Percentiles rank a stretch among this genome's conserved stretches.
Evolutionary conservation across 1,140 invertebrate genomes (phyloP).

Genomic region (Drosophila elegans): DNA sequence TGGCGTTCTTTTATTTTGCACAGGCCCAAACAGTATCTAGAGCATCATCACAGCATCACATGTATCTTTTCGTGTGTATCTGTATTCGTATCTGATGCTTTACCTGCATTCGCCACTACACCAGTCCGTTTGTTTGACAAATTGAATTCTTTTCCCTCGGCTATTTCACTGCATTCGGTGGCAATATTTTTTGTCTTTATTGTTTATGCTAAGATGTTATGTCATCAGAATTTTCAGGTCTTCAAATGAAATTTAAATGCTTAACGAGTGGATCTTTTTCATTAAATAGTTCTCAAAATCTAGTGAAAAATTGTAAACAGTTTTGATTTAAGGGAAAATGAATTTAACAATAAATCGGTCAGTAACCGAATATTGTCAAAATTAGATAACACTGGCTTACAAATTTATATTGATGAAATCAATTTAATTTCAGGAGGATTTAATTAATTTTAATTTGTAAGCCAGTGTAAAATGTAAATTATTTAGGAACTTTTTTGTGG

Average conservation of each 20-base stretch:
- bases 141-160: conserved; percentile 39
- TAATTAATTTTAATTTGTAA: too few species aligned
- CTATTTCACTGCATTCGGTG: conserved; percentile 18
- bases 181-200: conserved; percentile 33
- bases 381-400: too few species aligned
- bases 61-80: conserved; percentile 18
- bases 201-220: conserved; percentile 29
- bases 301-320: not conserved
- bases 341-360: too few species aligned
- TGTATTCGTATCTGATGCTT: conserved; percentile 8
- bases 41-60: conserved; percentile 51
- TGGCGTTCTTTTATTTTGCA: conserved; percentile 45
- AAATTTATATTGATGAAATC: too few species aligned
- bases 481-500: too few species aligned
- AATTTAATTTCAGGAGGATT: too few species aligned
- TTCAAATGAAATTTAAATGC: not conserved
- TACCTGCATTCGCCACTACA: conserved; percentile 14
- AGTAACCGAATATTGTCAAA: too few species aligned
- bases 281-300: too few species aligned
- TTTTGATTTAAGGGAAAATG: not conserved
- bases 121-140: conserved; percentile 34
- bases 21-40: conserved; percentile 40
- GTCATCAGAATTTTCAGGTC: conserved; percentile 10
- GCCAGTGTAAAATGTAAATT: too few species aligned
- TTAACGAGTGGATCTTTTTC: not conserved